Evolutionary conservation across 2,888 invertebrate genomes (phyloP).

Genomic region (Junonia oenone): DNA sequence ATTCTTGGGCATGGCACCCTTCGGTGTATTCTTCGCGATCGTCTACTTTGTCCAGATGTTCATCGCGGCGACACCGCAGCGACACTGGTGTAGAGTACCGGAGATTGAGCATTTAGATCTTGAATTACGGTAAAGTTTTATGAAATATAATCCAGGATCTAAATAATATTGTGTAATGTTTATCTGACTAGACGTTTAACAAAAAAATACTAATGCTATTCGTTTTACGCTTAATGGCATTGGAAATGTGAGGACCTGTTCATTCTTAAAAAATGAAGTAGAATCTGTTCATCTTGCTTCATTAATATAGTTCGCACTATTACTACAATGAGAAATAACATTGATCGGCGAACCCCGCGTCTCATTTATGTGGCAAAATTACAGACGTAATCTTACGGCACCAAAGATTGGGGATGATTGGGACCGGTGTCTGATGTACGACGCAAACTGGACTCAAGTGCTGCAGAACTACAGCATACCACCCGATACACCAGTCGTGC

Average conservation of each 20-base stretch:
- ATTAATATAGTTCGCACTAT: too few relatives aligned
- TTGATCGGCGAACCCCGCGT: background rate
- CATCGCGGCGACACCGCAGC: conserved; percentile 58
- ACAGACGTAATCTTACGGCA: conserved; percentile 60
- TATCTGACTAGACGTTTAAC: too few relatives aligned
- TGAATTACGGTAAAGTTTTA: conserved; percentile 47
- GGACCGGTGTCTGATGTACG: conserved; percentile 58
- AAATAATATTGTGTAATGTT: too few relatives aligned
- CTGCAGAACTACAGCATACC: conserved; percentile 47
- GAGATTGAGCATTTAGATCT: conserved; percentile 50
- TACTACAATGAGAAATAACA: too few relatives aligned
- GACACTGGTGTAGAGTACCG: conserved; percentile 62
- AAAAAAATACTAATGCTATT: too few relatives aligned
- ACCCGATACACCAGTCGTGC: conserved; percentile 42
- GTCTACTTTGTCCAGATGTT: conserved; percentile 70
- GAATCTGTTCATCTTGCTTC: too few relatives aligned
- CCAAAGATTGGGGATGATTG: conserved; percentile 46
- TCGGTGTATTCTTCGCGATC: conserved; percentile 63
- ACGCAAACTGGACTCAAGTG: conserved; percentile 64
- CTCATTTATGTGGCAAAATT: conserved; percentile 21
- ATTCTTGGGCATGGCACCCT: conserved; percentile 58
- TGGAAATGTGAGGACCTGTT: too few relatives aligned
- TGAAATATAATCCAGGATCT: too few relatives aligned
- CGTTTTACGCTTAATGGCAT: too few relatives aligned
- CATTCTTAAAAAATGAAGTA: too few relatives aligned